phyloP scores from a whole-genome alignment of 92 coral and sea anemone species.

The Epizoanthus ramosus region DNA sequence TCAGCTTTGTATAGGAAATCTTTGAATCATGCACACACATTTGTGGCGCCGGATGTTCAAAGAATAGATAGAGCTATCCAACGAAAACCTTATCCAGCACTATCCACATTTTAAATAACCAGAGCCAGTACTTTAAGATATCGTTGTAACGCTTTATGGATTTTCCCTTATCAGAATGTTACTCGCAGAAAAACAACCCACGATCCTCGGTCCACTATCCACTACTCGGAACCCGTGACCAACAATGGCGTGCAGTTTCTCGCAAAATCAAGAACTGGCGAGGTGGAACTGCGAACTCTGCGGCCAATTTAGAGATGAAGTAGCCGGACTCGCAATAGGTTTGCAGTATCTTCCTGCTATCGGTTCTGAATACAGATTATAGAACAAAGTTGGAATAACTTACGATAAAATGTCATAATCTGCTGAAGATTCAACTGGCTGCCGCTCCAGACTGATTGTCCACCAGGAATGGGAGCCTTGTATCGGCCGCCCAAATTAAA shows the following conservation, averaged over 20 bases:
- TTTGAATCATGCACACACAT: too few relatives aligned
- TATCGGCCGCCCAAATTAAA: constrained; percentile 75
- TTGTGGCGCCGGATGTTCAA: too few relatives aligned
- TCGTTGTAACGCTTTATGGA: too few relatives aligned
- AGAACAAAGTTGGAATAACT: constrained; percentile 24
- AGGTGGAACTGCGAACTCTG: not conserved
- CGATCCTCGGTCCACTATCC: too few relatives aligned
- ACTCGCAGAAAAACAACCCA: too few relatives aligned
- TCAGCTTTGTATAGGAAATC: too few relatives aligned
- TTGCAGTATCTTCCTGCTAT: not conserved
- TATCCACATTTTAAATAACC: too few relatives aligned
- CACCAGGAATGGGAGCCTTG: constrained; percentile 69
- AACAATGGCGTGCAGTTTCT: not conserved
- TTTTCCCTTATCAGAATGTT: too few relatives aligned
- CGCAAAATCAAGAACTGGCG: not conserved
- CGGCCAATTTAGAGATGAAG: not conserved
- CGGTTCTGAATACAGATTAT: too few relatives aligned
- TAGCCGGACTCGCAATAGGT: not conserved
- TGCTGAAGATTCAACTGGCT: constrained; percentile 70
- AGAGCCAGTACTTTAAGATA: too few relatives aligned
- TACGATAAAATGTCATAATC: constrained; percentile 96
- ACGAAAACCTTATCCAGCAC: too few relatives aligned
- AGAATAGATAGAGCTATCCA: too few relatives aligned
- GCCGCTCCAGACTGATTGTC: constrained; percentile 75
- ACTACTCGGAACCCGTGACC: not conserved